Base-by-base conservation (phyloP, 2,888 invertebrate species). In the Oconnorella tubifera region DNA sequence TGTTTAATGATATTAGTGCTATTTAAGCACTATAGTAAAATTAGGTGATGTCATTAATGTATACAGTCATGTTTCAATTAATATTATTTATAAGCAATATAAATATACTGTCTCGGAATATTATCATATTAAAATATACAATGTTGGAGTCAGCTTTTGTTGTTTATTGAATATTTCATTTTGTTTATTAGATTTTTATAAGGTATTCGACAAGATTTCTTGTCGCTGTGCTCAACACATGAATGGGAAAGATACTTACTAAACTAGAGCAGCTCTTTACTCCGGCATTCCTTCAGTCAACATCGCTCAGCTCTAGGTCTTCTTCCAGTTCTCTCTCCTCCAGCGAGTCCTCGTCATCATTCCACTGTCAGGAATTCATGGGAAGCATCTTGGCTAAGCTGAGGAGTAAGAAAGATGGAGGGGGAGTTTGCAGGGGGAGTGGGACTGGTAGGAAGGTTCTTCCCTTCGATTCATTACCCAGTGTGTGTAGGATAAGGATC, bases 201-300 rank as follows among this genome's bases (percentile, higher is more conserved):
- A n/a, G n/a, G n/a, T n/a, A n/a, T n/a, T n/a, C n/a, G n/a, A n/a
- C n/a, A n/a, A n/a, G n/a, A n/a, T n/a, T n/a, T n/a, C n/a, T n/a
- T n/a, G n/a, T 40, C 40, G 40, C 40, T 40, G 40, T 19, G 40
- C 40, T 19, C 10, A 40, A 19, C 40, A 19, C 40, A 10, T 40
- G 40, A 40, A 60, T 60, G 60, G 60, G 60, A 23, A 60, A 60
- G 31, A 48, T 60, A 48, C 48, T 60, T 10, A 32, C 60, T 27
- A 60, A 60, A 29, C 29, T 60, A 19, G 53, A 51, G 53, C 53
- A 51, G 53, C 53, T 51, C 53, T 51, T 51, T 25, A 51, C 53
- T 25, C 53, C 53, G 53, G 53, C 6, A 6, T 51, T 6, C 25
- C 53, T 51, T 25, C 53, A 51, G 53, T 27, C 53, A 6, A 6